These are phyloP conservation scores for Cantharis rustica DNA, from an alignment of 2,888 invertebrate genomes.

Conservation along the genomic window DNA sequence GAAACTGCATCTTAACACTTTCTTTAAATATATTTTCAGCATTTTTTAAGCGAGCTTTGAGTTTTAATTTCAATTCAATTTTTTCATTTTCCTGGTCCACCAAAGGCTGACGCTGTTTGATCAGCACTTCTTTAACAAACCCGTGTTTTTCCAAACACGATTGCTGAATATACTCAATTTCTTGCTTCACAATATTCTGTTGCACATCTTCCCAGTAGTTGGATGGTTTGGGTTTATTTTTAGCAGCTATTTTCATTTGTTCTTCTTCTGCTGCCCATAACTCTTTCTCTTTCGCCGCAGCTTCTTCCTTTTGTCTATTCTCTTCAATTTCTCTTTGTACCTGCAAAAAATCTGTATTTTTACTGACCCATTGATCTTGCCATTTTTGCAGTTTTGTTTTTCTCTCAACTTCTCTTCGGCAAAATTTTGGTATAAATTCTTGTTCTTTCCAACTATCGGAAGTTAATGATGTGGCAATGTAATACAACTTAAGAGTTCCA, in stretches of 20 bases:
- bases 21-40: conserved; percentile 69
- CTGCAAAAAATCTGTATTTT: conserved; percentile 36
- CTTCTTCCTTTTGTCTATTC: neutral
- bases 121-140: conserved; percentile 63
- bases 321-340: neutral
- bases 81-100: conserved; percentile 64
- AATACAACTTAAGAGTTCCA: conserved; percentile 69
- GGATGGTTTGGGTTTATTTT: conserved; percentile 40
- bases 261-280: neutral
- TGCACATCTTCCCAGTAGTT: conserved; percentile 58
- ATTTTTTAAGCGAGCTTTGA: conserved; percentile 62
- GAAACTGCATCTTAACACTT: conserved; percentile 66
- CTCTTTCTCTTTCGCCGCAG: neutral
- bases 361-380: conserved; percentile 66
- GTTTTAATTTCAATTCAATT: conserved; percentile 62
- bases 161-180: conserved; percentile 60
- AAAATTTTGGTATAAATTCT: conserved; percentile 52
- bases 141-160: conserved; percentile 68
- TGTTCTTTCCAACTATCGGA: conserved; percentile 37
- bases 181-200: conserved; percentile 45
- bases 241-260: neutral
- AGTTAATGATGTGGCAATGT: conserved; percentile 51
- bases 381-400: conserved; percentile 61
- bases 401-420: conserved; percentile 60
- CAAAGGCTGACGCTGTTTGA: conserved; percentile 65